Base-by-base conservation (phyloP, 2,888 invertebrate species). In the Acronicta psi region DNA sequence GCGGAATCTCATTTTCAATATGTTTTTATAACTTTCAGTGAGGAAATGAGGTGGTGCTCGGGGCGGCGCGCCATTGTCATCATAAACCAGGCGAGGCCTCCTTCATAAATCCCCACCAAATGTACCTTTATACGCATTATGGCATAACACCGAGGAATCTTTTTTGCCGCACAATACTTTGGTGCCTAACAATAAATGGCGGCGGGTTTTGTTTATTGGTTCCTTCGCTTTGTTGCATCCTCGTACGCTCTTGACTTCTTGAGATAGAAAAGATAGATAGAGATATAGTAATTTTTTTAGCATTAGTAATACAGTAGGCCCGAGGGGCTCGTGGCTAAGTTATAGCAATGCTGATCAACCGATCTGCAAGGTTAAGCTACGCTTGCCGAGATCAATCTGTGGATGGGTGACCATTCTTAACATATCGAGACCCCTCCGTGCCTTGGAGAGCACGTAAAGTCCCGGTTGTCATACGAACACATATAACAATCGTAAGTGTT, bases 1-100 rank as follows among this genome's bases (percentile, higher is more conserved):
- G 86, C 85, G 89, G 92, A 90, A 93, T 93, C 93, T 93, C 92
- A 92, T 94, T 93, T 94, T 93, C 94, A 94, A 94, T 94, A 94
- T 93, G 94, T 93, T 93, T 94, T 94, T 93, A 94, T 94, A 93
- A 93, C 93, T 93, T 93, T 92, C 89, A 82, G 90, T 89, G 86
- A 91, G 94, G 93, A 94, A 93, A 94, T 94, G 92, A 93, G 93
- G 92, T 90, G 92, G 87, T 84, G 91, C 90, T 88, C 85, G 81
- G 83, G 89, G 91, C 90, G 83, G 82, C 78, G 83, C 83, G 83
- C 86, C 87, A 92, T 93, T 93, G 93, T 93, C 92, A 90, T 93
- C 93, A 90, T 93, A 94, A 94, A 93, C 92, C 93, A 92, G 84
- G 85, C 87, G 85, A 88, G 84, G 86, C 87, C 91, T 91, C 83